Evolutionary conservation across 2,797 vertebrate genomes (phyloP).

Genomic region (Rachycentron canadum): DNA sequence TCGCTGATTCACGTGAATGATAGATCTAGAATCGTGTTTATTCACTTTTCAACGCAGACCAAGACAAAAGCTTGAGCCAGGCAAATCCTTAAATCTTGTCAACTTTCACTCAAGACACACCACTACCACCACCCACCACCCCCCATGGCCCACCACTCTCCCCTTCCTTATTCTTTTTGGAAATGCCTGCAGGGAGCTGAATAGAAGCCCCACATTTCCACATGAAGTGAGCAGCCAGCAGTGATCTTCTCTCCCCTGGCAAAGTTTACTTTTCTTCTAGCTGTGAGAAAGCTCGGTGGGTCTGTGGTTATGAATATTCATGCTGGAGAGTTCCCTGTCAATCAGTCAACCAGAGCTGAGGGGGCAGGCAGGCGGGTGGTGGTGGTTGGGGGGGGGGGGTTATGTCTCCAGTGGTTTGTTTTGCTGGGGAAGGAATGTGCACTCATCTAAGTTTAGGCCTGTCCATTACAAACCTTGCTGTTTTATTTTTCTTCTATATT

Average conservation of each 20-base stretch:
- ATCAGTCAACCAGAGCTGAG: slow-evolving; percentile 71
- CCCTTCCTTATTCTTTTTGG: slow-evolving; percentile 68
- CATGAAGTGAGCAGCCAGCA: slow-evolving; percentile 82
- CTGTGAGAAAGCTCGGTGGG: slow-evolving; percentile 85
- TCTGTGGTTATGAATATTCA: slow-evolving; percentile 84
- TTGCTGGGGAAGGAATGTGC: slow-evolving; percentile 40
- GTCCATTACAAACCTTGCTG: slow-evolving; percentile 17
- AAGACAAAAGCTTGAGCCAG: slow-evolving; percentile 73
- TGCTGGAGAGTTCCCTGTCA: slow-evolving; percentile 76
- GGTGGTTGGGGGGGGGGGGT: slow-evolving; percentile 46
- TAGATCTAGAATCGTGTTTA: slow-evolving; percentile 61
- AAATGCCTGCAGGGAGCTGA: slow-evolving; percentile 73
- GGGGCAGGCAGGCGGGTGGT: background rate
- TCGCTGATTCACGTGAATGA: slow-evolving; percentile 62
- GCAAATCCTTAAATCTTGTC: slow-evolving; percentile 83
- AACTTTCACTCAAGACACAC: slow-evolving; percentile 70
- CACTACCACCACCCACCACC: slow-evolving; percentile 14
- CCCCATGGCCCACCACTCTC: slow-evolving; percentile 52
- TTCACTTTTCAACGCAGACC: slow-evolving; percentile 58
- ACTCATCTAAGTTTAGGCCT: slow-evolving; percentile 18
- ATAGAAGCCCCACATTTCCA: slow-evolving; percentile 83
- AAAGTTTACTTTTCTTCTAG: slow-evolving; percentile 82
- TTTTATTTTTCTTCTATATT: slow-evolving; percentile 25
- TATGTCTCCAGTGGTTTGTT: slow-evolving; percentile 49
- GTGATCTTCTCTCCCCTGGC: slow-evolving; percentile 74